Evolutionary conservation across 2,113 vertebrate species (phyloP).

Genomic region (Deroptyus accipitrinus): DNA sequence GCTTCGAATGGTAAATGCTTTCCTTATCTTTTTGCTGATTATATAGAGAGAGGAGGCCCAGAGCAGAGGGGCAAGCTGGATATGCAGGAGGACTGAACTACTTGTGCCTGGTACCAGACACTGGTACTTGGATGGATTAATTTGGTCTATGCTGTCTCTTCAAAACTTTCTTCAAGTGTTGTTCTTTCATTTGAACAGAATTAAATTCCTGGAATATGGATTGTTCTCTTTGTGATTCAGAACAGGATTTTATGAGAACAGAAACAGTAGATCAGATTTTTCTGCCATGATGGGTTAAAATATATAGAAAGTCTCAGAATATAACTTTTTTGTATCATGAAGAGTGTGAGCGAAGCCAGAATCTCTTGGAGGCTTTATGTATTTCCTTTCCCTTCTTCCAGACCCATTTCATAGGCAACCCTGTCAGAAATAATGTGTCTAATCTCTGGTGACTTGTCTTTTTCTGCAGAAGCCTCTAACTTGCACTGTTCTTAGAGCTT

Average conservation of each 20-base stretch:
- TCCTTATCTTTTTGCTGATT: background rate
- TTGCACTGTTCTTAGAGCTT: background rate
- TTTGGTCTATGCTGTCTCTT: background rate
- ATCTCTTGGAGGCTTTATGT: background rate
- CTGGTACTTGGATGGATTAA: background rate
- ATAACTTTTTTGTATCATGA: background rate
- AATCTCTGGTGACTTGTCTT: background rate
- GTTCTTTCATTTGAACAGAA: background rate
- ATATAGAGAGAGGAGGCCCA: background rate
- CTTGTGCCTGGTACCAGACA: rapidly evolving
- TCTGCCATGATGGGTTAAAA: background rate
- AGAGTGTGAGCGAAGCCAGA: background rate
- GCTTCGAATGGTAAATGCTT: background rate
- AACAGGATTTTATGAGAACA: background rate
- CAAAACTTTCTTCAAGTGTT: background rate
- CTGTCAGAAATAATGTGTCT: background rate
- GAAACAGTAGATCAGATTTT: background rate
- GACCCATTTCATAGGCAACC: background rate
- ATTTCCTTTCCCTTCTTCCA: background rate
- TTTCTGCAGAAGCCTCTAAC: background rate
- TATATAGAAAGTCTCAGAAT: background rate
- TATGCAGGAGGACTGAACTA: background rate
- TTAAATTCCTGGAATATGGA: background rate
- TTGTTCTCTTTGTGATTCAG: background rate
- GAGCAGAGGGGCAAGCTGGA: background rate